A percentile compares a stretch with the other conserved stretches of the same genome.
Conservation (phyloP, 2,113 vertebrate genomes). For the Chaenocephalus aceratus region DNA sequence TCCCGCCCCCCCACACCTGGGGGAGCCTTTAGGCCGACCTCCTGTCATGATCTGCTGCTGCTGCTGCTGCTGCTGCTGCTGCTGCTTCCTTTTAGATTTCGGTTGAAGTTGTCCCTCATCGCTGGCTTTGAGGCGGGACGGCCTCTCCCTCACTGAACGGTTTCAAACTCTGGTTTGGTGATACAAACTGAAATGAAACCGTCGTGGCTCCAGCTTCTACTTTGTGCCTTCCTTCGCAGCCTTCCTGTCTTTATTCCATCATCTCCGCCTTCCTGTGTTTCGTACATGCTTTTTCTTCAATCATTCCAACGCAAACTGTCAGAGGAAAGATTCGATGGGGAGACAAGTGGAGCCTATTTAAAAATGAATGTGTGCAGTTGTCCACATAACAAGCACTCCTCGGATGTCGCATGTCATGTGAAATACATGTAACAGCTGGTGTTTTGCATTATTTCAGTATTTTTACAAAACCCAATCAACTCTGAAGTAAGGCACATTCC, state of each 20-base stretch:
- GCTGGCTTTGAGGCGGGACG: constrained; percentile 29
- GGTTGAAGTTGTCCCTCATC: constrained; percentile 47
- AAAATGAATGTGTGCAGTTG: constrained; percentile 51
- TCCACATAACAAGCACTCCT: constrained; percentile 14
- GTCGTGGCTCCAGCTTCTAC: constrained; percentile 56
- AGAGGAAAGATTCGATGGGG: constrained; percentile 22
- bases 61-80: constrained; percentile 67
- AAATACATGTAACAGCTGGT: constrained; percentile 19
- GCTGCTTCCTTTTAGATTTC: constrained; percentile 65
- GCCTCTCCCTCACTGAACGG: constrained; percentile 15
- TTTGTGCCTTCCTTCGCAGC: constrained; percentile 72
- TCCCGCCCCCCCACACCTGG: constrained; percentile 94
- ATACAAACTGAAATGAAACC: constrained; percentile 36
- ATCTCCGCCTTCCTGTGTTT: constrained; percentile 26
- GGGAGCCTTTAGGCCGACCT: constrained; percentile 87
- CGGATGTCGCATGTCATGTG: constrained; percentile 25
- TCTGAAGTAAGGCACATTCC: not conserved
- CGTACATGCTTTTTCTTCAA: constrained; percentile 14
- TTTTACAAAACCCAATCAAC: not conserved
- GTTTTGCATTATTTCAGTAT: not conserved
- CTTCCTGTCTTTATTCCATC: constrained; percentile 40
- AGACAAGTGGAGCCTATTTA: constrained; percentile 50
- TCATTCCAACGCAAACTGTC: constrained; percentile 24
- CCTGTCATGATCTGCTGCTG: constrained; percentile 61
- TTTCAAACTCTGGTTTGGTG: constrained; percentile 31